phyloP scores from a whole-genome alignment of 2,888 invertebrate genomes.

The Himalopsyche japonica region DNA sequence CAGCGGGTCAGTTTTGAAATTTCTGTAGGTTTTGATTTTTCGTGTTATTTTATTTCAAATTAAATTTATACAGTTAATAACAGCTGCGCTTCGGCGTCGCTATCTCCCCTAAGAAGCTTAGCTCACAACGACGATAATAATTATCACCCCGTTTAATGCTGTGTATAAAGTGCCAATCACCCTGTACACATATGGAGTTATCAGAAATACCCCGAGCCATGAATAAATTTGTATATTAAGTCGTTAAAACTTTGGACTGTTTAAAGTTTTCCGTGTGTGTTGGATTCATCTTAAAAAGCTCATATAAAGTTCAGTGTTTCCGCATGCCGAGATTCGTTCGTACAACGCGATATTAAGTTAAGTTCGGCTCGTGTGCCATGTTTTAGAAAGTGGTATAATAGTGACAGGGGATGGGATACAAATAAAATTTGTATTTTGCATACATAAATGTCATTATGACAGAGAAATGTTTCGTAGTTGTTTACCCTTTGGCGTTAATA shows the following conservation, averaged over 20 bases:
- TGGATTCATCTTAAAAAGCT: background rate
- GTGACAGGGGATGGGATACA: background rate
- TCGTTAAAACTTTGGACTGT: background rate
- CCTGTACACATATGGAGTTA: background rate
- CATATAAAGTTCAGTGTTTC: background rate
- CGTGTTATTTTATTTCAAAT: too few relatives aligned
- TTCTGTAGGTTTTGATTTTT: too few relatives aligned
- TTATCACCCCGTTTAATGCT: background rate
- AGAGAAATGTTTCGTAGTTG: too few relatives aligned
- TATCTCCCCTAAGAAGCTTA: background rate
- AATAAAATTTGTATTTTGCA: background rate
- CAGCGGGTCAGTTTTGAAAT: too few relatives aligned
- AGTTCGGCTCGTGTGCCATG: background rate
- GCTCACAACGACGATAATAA: background rate
- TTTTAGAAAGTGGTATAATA: background rate
- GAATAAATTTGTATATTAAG: constrained; percentile 1
- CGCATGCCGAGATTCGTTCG: background rate
- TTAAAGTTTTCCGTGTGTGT: background rate
- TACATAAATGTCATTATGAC: background rate
- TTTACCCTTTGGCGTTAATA: too few relatives aligned
- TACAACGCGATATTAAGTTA: background rate
- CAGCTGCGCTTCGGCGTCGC: too few relatives aligned
- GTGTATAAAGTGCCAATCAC: background rate
- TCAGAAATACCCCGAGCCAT: background rate
- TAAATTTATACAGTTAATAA: too few relatives aligned